Evolutionary conservation across 2,113 vertebrate species (phyloP).

Genomic region (Meles meles): DNA sequence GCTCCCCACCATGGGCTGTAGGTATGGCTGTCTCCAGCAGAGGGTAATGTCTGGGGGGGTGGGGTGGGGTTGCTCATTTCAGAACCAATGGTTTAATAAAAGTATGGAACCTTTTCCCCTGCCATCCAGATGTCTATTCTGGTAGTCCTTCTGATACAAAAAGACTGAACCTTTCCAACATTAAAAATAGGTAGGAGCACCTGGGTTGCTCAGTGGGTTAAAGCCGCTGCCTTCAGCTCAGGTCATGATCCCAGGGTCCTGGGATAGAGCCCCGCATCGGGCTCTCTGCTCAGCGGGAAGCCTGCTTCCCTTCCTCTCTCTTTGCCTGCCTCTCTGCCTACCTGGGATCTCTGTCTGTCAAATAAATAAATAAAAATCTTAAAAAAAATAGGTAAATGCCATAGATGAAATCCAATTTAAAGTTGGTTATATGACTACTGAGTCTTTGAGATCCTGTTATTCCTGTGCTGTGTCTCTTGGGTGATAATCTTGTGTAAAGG

Average conservation of each 20-base stretch:
- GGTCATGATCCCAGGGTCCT: too few species aligned
- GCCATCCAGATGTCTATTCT: neutral
- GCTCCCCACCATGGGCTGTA: neutral
- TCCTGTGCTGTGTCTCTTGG: neutral
- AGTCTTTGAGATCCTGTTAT: neutral
- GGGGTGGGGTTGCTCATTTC: neutral
- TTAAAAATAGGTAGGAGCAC: conserved; percentile 10
- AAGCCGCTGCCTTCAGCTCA: too few species aligned
- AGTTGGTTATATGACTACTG: neutral
- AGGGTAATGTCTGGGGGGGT: neutral
- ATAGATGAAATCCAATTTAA: neutral
- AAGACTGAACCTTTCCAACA: neutral
- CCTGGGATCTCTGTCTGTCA: too few species aligned
- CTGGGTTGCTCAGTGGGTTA: too few species aligned
- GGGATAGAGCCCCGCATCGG: too few species aligned
- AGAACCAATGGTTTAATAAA: neutral
- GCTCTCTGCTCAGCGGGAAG: too few species aligned
- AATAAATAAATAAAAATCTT: too few species aligned
- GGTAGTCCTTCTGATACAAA: neutral
- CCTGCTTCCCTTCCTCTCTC: too few species aligned
- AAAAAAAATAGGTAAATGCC: neutral
- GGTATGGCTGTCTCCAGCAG: neutral
- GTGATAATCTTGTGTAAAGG: neutral
- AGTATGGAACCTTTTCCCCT: neutral
- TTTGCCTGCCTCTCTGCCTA: too few species aligned